phyloP scores from a whole-genome alignment of 1,140 invertebrate genomes.

The Papilio machaon region DNA sequence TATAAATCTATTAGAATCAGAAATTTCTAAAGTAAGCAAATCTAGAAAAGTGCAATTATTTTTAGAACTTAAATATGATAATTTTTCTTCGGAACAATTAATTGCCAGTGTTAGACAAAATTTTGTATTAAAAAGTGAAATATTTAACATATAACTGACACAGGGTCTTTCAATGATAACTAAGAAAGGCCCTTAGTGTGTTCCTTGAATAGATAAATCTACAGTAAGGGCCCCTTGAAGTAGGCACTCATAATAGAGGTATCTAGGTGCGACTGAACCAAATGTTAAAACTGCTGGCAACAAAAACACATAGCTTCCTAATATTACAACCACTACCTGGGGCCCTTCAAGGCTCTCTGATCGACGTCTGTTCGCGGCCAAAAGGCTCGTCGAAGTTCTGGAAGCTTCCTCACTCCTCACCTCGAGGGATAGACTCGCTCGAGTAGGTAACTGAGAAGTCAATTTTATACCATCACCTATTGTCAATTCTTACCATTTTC shows the following conservation, averaged over 20 bases:
- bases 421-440: constrained; percentile 84
- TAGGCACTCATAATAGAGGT: neutral
- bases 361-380: constrained; percentile 79
- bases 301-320: constrained; percentile 39
- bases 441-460: constrained; percentile 78
- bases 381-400: constrained; percentile 74
- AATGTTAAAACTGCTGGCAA: constrained; percentile 32
- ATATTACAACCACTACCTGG: constrained; percentile 65
- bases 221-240: too few species aligned
- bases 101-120: neutral
- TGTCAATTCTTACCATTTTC: neutral
- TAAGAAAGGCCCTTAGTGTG: neutral
- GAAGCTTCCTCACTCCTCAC: constrained; percentile 77
- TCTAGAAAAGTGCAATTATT: neutral
- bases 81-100: neutral
- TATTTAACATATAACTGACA: neutral
- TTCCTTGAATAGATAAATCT: neutral
- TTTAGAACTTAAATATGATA: too few species aligned
- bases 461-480: constrained; percentile 36
- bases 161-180: neutral
- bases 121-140: neutral
- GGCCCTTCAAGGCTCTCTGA: constrained; percentile 84
- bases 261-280: neutral
- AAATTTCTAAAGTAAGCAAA: neutral
- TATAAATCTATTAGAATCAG: neutral